Evolutionary conservation across 1,140 invertebrate species (phyloP).

Genomic region (Drosophila lacteicornis): DNA sequence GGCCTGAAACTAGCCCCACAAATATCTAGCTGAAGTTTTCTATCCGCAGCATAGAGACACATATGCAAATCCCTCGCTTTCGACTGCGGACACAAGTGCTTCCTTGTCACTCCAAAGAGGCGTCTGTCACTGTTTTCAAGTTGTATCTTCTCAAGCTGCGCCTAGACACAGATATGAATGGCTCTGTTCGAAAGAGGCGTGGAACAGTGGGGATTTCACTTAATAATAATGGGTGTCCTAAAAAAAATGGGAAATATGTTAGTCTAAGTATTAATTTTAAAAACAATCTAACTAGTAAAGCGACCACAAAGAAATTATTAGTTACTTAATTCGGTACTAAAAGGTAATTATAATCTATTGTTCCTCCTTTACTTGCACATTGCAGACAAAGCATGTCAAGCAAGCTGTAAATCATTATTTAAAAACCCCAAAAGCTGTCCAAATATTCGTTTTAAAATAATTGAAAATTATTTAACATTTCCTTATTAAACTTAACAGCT

Average conservation of each 20-base stretch:
- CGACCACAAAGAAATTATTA: too few relatives aligned
- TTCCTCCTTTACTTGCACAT: too few relatives aligned
- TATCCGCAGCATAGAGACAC: slow-evolving; percentile 9
- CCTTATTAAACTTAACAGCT: background rate
- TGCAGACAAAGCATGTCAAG: too few relatives aligned
- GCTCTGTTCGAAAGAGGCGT: slow-evolving; percentile 6
- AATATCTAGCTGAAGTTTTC: slow-evolving; percentile 24
- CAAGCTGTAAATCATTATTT: too few relatives aligned
- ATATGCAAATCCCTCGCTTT: slow-evolving; percentile 41
- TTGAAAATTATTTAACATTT: too few relatives aligned
- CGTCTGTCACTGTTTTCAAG: slow-evolving; percentile 44
- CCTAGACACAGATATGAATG: slow-evolving; percentile 42
- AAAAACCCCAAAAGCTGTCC: too few relatives aligned
- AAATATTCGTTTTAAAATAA: too few relatives aligned
- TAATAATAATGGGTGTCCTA: background rate
- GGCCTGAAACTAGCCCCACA: slow-evolving; percentile 20
- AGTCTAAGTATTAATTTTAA: too few relatives aligned
- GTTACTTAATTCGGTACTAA: too few relatives aligned
- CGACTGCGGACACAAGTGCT: slow-evolving; percentile 60
- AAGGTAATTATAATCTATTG: too few relatives aligned
- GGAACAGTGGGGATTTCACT: slow-evolving; percentile 22
- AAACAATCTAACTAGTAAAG: too few relatives aligned
- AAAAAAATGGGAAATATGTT: background rate
- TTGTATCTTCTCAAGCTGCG: slow-evolving; percentile 65
- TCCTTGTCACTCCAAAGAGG: slow-evolving; percentile 68